Base-by-base conservation (phyloP, 64 coral and sea anemone genomes). In the Montipora sp. region DNA sequence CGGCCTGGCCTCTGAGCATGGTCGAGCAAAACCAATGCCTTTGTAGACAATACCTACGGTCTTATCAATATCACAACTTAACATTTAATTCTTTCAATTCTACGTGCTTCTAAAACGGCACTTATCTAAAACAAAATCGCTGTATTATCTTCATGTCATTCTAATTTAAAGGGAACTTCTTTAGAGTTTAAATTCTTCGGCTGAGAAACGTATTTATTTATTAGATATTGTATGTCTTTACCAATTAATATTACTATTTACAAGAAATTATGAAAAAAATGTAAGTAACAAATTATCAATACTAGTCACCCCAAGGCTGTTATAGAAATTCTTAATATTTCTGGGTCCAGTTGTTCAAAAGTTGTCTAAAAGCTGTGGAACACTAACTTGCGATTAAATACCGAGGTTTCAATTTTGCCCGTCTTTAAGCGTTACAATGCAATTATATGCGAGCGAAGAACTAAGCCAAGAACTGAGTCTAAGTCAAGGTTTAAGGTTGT, bases 281-380 rank as follows among this genome's bases (percentile, higher is more conserved):
- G 45, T 63, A 85, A 71, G 68, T 72, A 70, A 85, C 45, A 85
- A 50, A 85, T 36, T 44, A 71, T 13, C 45, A 44, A 23, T 45
- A 63, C 44, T 19, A 85, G 68, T 10, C 49, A 72, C 22, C 67
- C 82, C 82, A 85, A 85, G 82, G 65, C 82, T 85, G 82, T 68
- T 51, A 45, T 50, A 71, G 82, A 70, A 85, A 23, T 36, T 36
- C 36, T 36, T 36, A 36, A 36, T 36, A 36, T 36, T 36, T 36
- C 36, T 36, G 36, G 36, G 36, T 36, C 36, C 36, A 36, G 36
- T 36, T 36, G 36, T 36, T 36, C 36, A 36, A 36, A 36, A 36
- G 36, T 36, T 36, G 36, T 36, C 36, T 36, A 36, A 36, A 36
- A 36, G 36, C 36, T 36, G 36, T 36, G 2, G 1, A 36, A 36